A percentile compares a stretch with the other conserved stretches of the same genome.
Evolutionary conservation across 1,140 invertebrate genomes (phyloP).

Genomic region (Drosophila micromelanica): DNA sequence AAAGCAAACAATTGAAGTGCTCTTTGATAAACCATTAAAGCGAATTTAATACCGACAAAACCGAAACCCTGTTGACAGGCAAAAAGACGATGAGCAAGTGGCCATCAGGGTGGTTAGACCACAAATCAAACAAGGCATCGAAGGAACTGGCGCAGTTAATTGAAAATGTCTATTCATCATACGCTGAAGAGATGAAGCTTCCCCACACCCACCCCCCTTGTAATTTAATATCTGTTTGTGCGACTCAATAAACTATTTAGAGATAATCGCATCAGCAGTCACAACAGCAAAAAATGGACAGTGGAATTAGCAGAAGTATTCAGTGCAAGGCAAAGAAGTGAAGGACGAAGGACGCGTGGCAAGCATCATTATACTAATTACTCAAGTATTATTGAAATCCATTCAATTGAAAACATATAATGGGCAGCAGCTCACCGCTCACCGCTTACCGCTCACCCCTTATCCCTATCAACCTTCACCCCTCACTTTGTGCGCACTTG

Average conservation of each 20-base stretch:
- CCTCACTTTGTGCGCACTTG: constrained; percentile 59
- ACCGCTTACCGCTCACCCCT: not conserved
- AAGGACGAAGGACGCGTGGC: constrained; percentile 44
- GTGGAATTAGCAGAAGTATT: constrained; percentile 40
- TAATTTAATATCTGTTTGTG: constrained; percentile 73
- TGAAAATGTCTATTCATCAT: constrained; percentile 80
- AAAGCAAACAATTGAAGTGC: constrained; percentile 76
- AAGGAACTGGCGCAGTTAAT: constrained; percentile 65
- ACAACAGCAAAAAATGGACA: constrained; percentile 17
- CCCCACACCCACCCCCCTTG: constrained; percentile 8
- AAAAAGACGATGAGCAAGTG: constrained; percentile 5
- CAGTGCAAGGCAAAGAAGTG: not conserved
- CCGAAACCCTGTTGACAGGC: constrained; percentile 34
- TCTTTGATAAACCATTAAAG: constrained; percentile 83
- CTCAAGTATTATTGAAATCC: constrained; percentile 80
- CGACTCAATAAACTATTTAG: constrained; percentile 42
- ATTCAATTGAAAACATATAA: constrained; percentile 78
- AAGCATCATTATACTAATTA: constrained; percentile 82
- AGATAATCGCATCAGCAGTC: constrained; percentile 66
- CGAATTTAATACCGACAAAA: constrained; percentile 62
- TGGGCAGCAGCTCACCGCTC: constrained; percentile 26
- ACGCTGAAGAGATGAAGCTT: not conserved
- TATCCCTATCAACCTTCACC: not conserved
- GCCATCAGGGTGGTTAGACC: constrained; percentile 17
- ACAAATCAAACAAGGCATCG: constrained; percentile 30